Percentiles rank a stretch among this genome's conserved stretches.
These are phyloP conservation scores for Eptesicus fuscus DNA, from an alignment of 2,113 vertebrate genomes.

Conservation along the genomic window DNA sequence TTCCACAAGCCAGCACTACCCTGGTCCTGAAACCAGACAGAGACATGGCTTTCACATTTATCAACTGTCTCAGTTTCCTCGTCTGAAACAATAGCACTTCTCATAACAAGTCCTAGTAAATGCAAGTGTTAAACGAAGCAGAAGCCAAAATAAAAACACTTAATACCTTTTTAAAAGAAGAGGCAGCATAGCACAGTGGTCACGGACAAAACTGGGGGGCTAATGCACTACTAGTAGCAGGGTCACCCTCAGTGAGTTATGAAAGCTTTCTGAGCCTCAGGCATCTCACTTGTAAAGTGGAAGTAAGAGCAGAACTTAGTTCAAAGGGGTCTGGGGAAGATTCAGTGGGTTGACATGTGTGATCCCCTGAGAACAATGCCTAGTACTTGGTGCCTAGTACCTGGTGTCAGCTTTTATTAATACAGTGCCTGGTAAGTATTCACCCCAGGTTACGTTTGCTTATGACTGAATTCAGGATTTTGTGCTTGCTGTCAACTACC, in stretches of 20 bases:
- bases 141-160: background rate
- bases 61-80: background rate
- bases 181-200: background rate
- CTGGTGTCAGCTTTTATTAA: background rate
- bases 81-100: background rate
- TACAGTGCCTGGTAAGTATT: background rate
- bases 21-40: background rate
- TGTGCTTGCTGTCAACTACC: background rate
- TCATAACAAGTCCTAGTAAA: background rate
- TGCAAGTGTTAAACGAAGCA: background rate
- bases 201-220: background rate
- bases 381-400: background rate
- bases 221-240: background rate
- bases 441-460: background rate
- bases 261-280: background rate
- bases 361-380: background rate
- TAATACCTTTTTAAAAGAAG: background rate
- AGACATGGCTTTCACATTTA: background rate
- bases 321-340: background rate
- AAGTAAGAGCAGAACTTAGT: background rate
- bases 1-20: background rate
- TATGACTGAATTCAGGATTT: background rate
- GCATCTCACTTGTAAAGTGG: background rate
- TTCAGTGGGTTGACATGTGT: background rate
- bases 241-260: background rate